Evolutionary conservation across 2,113 vertebrate species (phyloP).

Genomic region (Nothobranchius furzeri): DNA sequence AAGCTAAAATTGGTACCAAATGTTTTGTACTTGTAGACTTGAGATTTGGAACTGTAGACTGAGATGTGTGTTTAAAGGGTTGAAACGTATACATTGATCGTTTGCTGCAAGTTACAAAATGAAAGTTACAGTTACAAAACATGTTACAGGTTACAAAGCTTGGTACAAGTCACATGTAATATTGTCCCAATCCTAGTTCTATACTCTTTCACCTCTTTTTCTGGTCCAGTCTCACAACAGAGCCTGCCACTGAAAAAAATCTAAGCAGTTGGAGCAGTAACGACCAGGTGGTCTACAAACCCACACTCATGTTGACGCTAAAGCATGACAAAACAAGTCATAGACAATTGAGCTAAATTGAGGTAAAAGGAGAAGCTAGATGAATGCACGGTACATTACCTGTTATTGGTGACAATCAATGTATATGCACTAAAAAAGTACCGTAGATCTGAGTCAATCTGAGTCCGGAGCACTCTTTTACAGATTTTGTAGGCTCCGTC

Average conservation of each 20-base stretch:
- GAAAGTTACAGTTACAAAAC: too few relatives aligned
- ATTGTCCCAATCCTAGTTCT: too few relatives aligned
- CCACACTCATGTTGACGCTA: constrained; percentile 12
- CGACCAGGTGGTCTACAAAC: constrained; percentile 18
- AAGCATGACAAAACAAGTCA: constrained; percentile 44
- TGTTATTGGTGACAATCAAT: constrained; percentile 58
- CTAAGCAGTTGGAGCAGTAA: constrained; percentile 34
- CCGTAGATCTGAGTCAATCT: constrained; percentile 59
- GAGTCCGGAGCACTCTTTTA: constrained; percentile 53
- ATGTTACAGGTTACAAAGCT: too few relatives aligned
- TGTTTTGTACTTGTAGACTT: too few relatives aligned
- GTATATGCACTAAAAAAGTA: constrained; percentile 60
- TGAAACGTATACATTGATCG: too few relatives aligned
- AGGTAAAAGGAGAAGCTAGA: constrained; percentile 59
- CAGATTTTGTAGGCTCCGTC: constrained; percentile 60
- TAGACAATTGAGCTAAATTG: constrained; percentile 33
- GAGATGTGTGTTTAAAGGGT: too few relatives aligned
- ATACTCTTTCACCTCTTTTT: constrained; percentile 26
- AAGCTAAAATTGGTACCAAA: too few relatives aligned
- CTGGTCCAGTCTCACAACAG: constrained; percentile 53
- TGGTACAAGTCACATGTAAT: too few relatives aligned
- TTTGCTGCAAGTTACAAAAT: too few relatives aligned
- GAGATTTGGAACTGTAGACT: too few relatives aligned
- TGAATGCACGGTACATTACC: constrained; percentile 59
- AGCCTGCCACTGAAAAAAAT: constrained; percentile 51